Evolutionary conservation across 2,888 invertebrate species (phyloP).

Genomic region (Ametastegia equiseti): DNA sequence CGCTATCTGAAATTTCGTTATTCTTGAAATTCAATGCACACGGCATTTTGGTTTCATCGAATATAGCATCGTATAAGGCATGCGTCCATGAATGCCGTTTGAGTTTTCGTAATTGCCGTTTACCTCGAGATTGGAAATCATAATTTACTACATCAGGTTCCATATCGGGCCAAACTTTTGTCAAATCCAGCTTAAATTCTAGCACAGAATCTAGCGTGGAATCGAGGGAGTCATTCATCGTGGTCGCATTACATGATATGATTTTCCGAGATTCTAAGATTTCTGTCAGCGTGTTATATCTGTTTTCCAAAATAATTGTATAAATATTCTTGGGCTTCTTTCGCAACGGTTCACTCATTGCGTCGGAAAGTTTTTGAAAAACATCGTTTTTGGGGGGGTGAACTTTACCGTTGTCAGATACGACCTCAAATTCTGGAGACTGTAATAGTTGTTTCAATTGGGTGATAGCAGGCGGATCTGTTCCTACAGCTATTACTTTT

Average conservation of each 20-base stretch:
- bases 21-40: conserved; percentile 5
- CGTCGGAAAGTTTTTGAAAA: neutral
- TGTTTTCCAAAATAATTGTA: neutral
- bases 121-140: neutral
- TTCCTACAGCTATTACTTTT: neutral
- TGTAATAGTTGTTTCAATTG: neutral
- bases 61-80: neutral
- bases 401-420: neutral
- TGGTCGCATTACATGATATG: neutral
- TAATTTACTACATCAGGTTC: conserved; percentile 2
- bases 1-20: neutral
- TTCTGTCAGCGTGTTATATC: neutral
- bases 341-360: neutral
- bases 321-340: neutral
- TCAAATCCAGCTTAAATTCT: neutral
- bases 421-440: neutral
- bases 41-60: neutral
- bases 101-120: neutral
- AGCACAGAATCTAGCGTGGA: neutral
- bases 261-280: neutral
- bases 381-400: neutral
- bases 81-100: conserved; percentile 2
- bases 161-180: conserved; percentile 2
- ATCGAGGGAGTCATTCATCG: neutral
- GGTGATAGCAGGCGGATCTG: neutral